phyloP scores from a whole-genome alignment of 64 coral and sea anemone genomes.

The Acropora yongei region DNA sequence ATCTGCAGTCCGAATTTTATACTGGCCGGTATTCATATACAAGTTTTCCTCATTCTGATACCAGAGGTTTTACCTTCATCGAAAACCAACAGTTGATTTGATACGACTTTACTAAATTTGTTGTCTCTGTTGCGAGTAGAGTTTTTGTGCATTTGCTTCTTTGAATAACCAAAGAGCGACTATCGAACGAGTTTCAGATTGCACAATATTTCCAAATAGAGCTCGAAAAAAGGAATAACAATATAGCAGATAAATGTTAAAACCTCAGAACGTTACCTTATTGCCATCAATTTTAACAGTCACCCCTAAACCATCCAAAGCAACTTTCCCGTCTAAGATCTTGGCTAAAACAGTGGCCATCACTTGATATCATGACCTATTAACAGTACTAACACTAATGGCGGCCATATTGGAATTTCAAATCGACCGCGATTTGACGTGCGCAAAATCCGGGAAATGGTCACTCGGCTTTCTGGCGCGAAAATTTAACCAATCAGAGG shows the following conservation, averaged over 20 bases:
- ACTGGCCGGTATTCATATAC: no score
- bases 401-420: conserved; percentile 29
- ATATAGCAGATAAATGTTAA: neutral
- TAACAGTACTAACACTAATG: conserved; percentile 43
- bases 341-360: conserved; percentile 10
- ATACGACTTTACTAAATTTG: no score
- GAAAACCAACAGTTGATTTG: no score
- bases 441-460: conserved; percentile 65
- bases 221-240: neutral
- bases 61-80: no score
- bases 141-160: no score
- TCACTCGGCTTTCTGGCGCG: conserved; percentile 59
- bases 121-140: no score
- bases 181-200: no score
- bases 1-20: no score
- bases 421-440: conserved; percentile 56
- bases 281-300: neutral
- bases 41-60: no score
- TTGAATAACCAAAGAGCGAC: no score
- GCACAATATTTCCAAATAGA: no score
- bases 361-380: neutral
- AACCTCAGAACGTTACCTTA: neutral
- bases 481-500: conserved; percentile 80
- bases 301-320: conserved; percentile 45
- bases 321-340: conserved; percentile 68